A percentile compares a stretch with the other conserved stretches of the same genome.
phyloP scores from a whole-genome alignment of 2,113 vertebrate genomes.

The Nyctereutes procyonoides region DNA sequence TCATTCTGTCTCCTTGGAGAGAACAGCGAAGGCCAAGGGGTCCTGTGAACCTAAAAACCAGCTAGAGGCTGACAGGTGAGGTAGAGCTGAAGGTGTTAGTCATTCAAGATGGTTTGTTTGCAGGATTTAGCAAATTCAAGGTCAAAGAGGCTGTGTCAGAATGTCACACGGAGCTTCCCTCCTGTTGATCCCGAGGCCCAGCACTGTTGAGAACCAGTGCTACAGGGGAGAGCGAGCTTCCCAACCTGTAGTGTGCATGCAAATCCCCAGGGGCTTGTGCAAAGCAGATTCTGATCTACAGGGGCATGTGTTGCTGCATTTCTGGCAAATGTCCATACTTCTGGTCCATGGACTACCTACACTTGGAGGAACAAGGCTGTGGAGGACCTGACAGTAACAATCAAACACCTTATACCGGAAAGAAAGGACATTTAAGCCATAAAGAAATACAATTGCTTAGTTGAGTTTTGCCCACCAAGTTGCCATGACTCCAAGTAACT shows the following conservation, averaged over 20 bases:
- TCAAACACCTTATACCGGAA: not conserved
- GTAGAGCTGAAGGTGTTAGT: not conserved
- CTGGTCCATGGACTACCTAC: not conserved
- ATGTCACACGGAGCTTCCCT: accelerated
- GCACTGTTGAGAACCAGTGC: accelerated
- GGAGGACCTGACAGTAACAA: not conserved
- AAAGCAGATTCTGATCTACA: not conserved
- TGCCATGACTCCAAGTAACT: not conserved
- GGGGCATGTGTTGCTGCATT: not conserved
- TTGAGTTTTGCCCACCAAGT: no score
- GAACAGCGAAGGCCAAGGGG: not conserved
- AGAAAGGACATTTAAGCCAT: not conserved
- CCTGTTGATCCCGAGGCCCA: accelerated
- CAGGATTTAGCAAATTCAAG: not conserved
- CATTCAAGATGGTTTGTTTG: not conserved
- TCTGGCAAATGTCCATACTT: not conserved
- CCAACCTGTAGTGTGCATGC: accelerated
- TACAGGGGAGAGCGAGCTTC: not conserved
- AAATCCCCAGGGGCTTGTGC: accelerated
- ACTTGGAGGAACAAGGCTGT: not conserved
- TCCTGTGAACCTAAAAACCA: not conserved
- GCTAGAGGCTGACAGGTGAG: not conserved
- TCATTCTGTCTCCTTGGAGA: not conserved
- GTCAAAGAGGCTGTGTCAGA: not conserved
- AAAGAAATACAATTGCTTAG: not conserved